Percentiles rank a stretch among this genome's conserved stretches.
These are phyloP conservation scores for Halcyon malimbica DNA, from an alignment of 2,113 vertebrate genomes.

Conservation along the genomic window DNA sequence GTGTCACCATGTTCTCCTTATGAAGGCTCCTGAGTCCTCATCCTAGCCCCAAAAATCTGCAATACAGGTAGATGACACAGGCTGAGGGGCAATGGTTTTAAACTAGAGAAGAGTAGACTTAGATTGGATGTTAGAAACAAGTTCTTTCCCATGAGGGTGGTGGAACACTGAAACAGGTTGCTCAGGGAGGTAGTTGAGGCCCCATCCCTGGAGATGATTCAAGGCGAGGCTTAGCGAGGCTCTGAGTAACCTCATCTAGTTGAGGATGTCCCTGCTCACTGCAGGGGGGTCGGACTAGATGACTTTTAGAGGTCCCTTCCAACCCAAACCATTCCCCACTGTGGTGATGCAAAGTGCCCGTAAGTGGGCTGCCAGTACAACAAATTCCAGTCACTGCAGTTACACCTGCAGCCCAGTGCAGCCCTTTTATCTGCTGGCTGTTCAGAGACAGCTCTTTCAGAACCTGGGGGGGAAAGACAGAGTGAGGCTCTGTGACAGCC, in stretches of 20 bases:
- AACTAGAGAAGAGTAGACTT: too few species aligned
- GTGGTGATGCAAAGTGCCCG: neutral
- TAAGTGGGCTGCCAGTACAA: rapidly evolving
- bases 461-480: neutral
- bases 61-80: neutral
- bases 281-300: too few species aligned
- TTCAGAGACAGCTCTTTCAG: neutral
- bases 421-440: neutral
- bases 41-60: neutral
- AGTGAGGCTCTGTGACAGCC: neutral
- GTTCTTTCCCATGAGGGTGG: too few species aligned
- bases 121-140: too few species aligned
- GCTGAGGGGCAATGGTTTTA: too few species aligned
- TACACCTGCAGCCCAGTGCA: neutral
- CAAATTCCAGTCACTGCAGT: neutral
- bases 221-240: too few species aligned
- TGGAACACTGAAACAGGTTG: too few species aligned
- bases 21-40: neutral
- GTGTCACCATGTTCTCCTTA: neutral
- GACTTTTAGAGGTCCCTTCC: too few species aligned
- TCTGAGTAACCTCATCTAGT: too few species aligned
- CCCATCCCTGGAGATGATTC: too few species aligned
- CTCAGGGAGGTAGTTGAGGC: too few species aligned
- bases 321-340: neutral
- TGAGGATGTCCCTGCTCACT: too few species aligned